phyloP scores from a whole-genome alignment of 2,888 invertebrate genomes.

The Ormyrus thymus region DNA sequence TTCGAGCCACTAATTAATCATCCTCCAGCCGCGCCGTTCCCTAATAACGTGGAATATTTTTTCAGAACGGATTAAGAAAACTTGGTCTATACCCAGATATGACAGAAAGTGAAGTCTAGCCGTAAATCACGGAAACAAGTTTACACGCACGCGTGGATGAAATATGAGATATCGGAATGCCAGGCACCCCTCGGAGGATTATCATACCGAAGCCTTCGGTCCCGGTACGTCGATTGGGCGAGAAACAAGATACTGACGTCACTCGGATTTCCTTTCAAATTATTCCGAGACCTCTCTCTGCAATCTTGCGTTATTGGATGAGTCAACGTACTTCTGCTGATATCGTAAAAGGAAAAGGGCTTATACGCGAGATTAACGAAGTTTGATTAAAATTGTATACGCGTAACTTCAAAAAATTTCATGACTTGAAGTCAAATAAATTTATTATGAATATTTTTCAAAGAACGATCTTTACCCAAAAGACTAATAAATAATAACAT shows the following conservation, averaged over 20 bases:
- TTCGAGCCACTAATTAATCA: too few species aligned
- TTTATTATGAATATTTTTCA: too few species aligned
- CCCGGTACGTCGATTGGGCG: slow-evolving; percentile 11
- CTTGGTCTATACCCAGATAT: neutral
- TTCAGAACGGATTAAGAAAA: slow-evolving; percentile 26
- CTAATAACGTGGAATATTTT: slow-evolving; percentile 27
- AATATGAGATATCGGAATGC: slow-evolving; percentile 49
- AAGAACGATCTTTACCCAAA: too few species aligned
- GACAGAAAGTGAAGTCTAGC: slow-evolving; percentile 41
- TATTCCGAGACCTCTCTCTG: slow-evolving; percentile 10
- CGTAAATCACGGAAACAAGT: slow-evolving; percentile 49
- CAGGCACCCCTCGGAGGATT: slow-evolving; percentile 39
- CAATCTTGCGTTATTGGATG: slow-evolving; percentile 30
- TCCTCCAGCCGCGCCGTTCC: too few species aligned
- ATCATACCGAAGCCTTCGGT: slow-evolving; percentile 40
- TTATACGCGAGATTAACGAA: too few species aligned
- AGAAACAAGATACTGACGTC: slow-evolving; percentile 34
- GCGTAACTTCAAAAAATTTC: too few species aligned
- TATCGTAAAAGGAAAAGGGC: too few species aligned
- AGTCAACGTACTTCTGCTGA: neutral
- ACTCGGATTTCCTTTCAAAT: slow-evolving; percentile 15
- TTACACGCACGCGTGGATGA: slow-evolving; percentile 37
- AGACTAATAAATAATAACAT: too few species aligned
- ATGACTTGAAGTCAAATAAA: too few species aligned
- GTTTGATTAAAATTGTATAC: too few species aligned